A percentile compares a stretch with the other conserved stretches of the same genome.
These are phyloP conservation scores for Platysteira castanea DNA, from an alignment of 2,113 vertebrate species.

Conservation along the genomic window DNA sequence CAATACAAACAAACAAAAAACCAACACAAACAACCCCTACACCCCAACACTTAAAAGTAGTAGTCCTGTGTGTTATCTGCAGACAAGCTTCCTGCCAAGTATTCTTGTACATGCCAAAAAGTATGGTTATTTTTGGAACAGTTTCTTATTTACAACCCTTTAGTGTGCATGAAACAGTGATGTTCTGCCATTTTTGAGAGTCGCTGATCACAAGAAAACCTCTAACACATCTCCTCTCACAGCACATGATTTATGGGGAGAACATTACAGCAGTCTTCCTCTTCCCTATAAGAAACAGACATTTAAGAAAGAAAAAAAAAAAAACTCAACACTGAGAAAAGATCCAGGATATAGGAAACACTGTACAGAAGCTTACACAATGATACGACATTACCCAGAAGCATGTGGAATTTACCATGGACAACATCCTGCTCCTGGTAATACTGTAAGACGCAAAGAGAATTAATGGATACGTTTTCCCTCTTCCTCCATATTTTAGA, in stretches of 20 bases:
- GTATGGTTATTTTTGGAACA: background rate
- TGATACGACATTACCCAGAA: background rate
- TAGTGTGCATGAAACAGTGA: background rate
- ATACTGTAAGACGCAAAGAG: background rate
- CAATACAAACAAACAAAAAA: background rate
- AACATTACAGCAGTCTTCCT: background rate
- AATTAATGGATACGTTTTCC: background rate
- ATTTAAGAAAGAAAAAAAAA: background rate
- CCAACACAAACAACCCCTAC: background rate
- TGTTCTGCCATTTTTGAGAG: background rate
- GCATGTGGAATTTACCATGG: background rate
- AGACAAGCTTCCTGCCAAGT: slow-evolving; percentile 14
- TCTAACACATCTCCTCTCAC: background rate
- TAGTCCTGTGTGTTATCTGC: background rate
- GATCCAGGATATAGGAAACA: background rate
- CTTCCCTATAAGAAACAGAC: background rate
- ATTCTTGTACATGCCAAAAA: background rate
- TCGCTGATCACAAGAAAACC: background rate
- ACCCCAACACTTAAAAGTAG: background rate
- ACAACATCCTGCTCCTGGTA: background rate
- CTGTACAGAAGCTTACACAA: background rate
- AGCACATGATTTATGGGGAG: background rate
- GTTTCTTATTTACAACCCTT: slow-evolving; percentile 1
- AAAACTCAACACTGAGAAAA: background rate
- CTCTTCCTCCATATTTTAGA: background rate